phyloP scores from a whole-genome alignment of 1,140 invertebrate species.

The Ganaspis sp. region DNA sequence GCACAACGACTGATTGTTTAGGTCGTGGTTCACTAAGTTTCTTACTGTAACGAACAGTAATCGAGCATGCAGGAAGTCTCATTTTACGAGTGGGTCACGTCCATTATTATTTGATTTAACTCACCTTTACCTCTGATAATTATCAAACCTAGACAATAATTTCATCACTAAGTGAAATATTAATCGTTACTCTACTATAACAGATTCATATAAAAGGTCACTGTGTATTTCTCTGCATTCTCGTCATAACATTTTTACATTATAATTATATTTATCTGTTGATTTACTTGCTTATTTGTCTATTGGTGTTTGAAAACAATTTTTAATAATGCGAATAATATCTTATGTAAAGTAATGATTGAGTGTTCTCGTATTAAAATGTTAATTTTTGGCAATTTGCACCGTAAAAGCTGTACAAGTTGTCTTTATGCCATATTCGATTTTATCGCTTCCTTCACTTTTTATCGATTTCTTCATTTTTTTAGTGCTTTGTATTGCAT shows the following conservation, averaged over 20 bases:
- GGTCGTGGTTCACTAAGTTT: slow-evolving; percentile 16
- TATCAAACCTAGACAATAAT: slow-evolving; percentile 1
- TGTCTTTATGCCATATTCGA: not conserved
- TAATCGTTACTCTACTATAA: not conserved
- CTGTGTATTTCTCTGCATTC: no score
- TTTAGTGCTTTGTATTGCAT: no score
- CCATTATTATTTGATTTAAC: slow-evolving; percentile 17
- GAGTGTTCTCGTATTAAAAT: not conserved
- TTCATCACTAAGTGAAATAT: not conserved
- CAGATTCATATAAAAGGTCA: not conserved
- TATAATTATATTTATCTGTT: no score
- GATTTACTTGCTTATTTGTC: no score
- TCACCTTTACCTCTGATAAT: not conserved
- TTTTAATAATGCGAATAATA: no score
- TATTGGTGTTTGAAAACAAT: no score
- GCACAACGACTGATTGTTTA: slow-evolving; percentile 11
- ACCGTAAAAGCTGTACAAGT: no score
- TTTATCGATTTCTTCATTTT: no score
- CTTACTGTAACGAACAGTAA: slow-evolving; percentile 11
- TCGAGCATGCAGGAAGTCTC: slow-evolving; percentile 18
- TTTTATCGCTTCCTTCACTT: no score
- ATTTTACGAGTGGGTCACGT: not conserved
- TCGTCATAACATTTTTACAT: no score
- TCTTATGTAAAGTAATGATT: not conserved
- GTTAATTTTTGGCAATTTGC: not conserved